phyloP scores from a whole-genome alignment of 2,113 vertebrate genomes.

The Rhombomys opimus region DNA sequence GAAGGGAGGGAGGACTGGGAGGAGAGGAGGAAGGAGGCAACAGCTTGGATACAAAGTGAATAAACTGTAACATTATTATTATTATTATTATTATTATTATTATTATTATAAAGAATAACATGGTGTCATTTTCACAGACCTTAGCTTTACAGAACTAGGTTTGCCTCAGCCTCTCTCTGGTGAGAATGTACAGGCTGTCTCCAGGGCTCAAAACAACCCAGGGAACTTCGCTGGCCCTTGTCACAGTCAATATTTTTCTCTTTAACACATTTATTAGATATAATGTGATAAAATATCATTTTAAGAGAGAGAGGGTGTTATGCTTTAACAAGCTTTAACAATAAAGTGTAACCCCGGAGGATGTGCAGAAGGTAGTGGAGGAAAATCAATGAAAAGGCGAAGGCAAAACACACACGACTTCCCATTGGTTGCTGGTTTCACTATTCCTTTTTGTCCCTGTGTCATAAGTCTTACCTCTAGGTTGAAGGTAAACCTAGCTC shows the following conservation, averaged over 20 bases:
- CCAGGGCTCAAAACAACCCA: not conserved
- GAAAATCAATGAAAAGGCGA: not conserved
- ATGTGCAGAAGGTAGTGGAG: not conserved
- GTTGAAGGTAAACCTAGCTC: not conserved
- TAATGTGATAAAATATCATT: not conserved
- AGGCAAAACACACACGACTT: accelerated
- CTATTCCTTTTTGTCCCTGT: not conserved
- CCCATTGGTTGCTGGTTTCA: not conserved
- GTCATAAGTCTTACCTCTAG: not conserved
- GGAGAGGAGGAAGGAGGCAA: too few relatives aligned
- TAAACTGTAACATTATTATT: too few relatives aligned
- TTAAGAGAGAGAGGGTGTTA: not conserved
- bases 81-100: too few relatives aligned
- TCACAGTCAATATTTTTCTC: not conserved
- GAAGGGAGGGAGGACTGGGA: too few relatives aligned
- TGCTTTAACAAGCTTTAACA: not conserved
- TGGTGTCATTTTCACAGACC: not conserved
- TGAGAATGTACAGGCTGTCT: not conserved
- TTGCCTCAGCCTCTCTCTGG: not conserved
- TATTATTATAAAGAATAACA: not conserved
- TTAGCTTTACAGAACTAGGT: conserved; percentile 1
- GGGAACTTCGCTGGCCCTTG: not conserved
- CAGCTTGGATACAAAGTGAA: too few relatives aligned
- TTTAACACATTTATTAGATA: not conserved
- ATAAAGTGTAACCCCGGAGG: not conserved